Evolutionary conservation across 2,888 invertebrate genomes (phyloP).

Genomic region (Dasysyrphus albostriatus): DNA sequence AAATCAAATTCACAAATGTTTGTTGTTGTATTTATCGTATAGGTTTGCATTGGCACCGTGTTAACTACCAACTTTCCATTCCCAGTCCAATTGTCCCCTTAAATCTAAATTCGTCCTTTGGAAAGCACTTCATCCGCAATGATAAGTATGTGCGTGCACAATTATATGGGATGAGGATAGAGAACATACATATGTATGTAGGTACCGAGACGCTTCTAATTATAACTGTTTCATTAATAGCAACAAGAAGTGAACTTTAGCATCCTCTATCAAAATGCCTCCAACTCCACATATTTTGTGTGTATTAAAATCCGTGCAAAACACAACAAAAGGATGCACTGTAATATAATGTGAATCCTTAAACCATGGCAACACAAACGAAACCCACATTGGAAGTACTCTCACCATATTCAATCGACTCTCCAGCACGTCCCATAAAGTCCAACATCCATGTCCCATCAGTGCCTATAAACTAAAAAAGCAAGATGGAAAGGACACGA

Average conservation of each 20-base stretch:
- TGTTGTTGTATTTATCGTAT: slow-evolving; percentile 9
- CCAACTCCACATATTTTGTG: not conserved
- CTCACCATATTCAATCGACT: slow-evolving; percentile 49
- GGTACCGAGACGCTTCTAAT: slow-evolving; percentile 58
- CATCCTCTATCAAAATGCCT: not conserved
- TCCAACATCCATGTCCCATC: not conserved
- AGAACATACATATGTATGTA: not conserved
- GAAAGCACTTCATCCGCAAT: slow-evolving; percentile 56
- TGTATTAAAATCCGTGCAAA: slow-evolving; percentile 9
- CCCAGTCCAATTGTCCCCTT: slow-evolving; percentile 17
- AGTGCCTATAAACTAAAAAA: not conserved
- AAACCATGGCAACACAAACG: slow-evolving; percentile 19
- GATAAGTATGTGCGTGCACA: slow-evolving; percentile 42
- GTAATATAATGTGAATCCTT: slow-evolving; percentile 24
- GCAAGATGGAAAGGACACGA: slow-evolving; percentile 29
- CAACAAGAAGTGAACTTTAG: slow-evolving; percentile 47
- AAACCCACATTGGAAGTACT: slow-evolving; percentile 8
- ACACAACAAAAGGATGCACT: slow-evolving; percentile 41
- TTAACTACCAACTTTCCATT: slow-evolving; percentile 23
- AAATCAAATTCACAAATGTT: slow-evolving; percentile 68
- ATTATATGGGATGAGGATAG: slow-evolving; percentile 25
- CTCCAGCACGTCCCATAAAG: slow-evolving; percentile 58
- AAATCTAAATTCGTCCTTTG: slow-evolving; percentile 46
- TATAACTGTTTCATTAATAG: slow-evolving; percentile 73
- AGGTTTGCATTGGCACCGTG: slow-evolving; percentile 46